phyloP scores from a whole-genome alignment of 2,888 invertebrate genomes.

The Andrena camellia region DNA sequence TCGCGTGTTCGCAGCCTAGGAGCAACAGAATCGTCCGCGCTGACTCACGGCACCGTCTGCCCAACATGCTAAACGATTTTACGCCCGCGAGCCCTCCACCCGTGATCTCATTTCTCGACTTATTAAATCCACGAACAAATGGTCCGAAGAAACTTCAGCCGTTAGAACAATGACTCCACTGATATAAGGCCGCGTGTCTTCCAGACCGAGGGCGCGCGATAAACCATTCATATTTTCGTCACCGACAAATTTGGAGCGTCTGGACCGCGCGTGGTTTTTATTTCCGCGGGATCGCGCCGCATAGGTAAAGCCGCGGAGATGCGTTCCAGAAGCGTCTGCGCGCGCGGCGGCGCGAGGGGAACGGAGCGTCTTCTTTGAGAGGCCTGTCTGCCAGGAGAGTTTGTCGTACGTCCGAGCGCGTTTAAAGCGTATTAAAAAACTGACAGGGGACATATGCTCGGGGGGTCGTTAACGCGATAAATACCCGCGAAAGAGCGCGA shows the following conservation, averaged over 20 bases:
- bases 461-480: slow-evolving; percentile 58
- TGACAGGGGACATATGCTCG: slow-evolving; percentile 57
- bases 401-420: slow-evolving; percentile 48
- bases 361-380: slow-evolving; percentile 50
- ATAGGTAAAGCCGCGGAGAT: slow-evolving; percentile 43
- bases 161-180: too few relatives aligned
- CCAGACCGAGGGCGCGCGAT: neutral
- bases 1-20: slow-evolving; percentile 36
- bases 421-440: slow-evolving; percentile 65
- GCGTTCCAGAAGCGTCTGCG: slow-evolving; percentile 39
- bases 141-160: too few relatives aligned
- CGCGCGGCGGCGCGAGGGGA: slow-evolving; percentile 5
- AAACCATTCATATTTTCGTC: slow-evolving; percentile 76
- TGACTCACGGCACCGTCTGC: slow-evolving; percentile 32
- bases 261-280: slow-evolving; percentile 31
- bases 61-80: slow-evolving; percentile 50
- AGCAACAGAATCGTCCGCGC: slow-evolving; percentile 24
- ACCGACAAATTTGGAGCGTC: slow-evolving; percentile 62
- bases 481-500: slow-evolving; percentile 37
- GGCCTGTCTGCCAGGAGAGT: slow-evolving; percentile 19
- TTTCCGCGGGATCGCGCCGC: slow-evolving; percentile 53
- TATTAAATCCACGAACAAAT: neutral
- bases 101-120: slow-evolving; percentile 13
- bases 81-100: slow-evolving; percentile 10
- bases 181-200: neutral